Percentiles rank a stretch among this genome's conserved stretches.
Evolutionary conservation across 2,113 vertebrate genomes (phyloP).

Genomic region (Sialia sialis): DNA sequence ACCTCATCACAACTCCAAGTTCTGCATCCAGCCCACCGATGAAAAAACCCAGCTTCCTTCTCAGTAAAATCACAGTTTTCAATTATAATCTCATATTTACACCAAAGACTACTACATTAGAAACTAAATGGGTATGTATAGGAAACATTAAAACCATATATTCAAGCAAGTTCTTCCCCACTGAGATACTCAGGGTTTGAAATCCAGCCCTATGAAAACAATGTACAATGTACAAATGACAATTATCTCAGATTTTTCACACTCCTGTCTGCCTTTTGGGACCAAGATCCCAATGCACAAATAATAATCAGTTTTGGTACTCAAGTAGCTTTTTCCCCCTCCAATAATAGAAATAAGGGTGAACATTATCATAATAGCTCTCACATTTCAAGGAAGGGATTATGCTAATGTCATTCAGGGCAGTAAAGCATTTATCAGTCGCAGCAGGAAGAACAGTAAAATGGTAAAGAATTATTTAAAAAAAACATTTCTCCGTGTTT

Average conservation of each 20-base stretch:
- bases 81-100: not conserved
- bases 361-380: not conserved
- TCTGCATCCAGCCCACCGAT: not conserved
- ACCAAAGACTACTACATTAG: not conserved
- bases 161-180: not conserved
- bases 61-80: not conserved
- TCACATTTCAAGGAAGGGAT: not conserved
- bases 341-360: not conserved
- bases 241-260: not conserved
- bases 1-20: not conserved
- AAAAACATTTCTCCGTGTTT: not conserved
- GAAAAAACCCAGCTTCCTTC: not conserved
- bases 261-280: not conserved
- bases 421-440: conserved; percentile 8
- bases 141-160: not conserved
- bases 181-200: not conserved
- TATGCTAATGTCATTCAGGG: not conserved
- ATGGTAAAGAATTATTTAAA: conserved; percentile 1
- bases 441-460: conserved; percentile 11
- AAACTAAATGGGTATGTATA: not conserved
- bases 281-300: not conserved
- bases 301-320: not conserved
- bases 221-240: not conserved
- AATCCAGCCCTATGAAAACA: not conserved
- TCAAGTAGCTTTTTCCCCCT: not conserved